These are phyloP conservation scores for Dermolepida albohirtum DNA, from an alignment of 2,888 invertebrate genomes.

Conservation along the genomic window DNA sequence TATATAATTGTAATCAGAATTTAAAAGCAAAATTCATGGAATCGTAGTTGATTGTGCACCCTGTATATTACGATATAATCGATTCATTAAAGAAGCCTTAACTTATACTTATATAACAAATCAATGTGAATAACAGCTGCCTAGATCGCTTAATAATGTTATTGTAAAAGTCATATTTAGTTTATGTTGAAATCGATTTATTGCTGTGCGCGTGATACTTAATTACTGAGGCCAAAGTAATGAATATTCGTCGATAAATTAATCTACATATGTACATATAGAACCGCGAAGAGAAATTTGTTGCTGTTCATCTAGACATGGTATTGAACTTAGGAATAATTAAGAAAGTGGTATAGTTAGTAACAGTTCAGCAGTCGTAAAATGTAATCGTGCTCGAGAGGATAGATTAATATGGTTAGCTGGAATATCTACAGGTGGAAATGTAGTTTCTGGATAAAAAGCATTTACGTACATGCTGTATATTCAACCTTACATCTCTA, in stretches of 20 bases:
- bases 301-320: constrained; percentile 6
- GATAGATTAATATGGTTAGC: constrained; percentile 37
- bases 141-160: background rate
- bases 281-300: constrained; percentile 31
- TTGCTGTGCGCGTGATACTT: constrained; percentile 11
- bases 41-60: too few species aligned
- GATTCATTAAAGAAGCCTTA: too few species aligned
- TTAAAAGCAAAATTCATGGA: too few species aligned
- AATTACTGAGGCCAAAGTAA: constrained; percentile 23
- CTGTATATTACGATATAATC: too few species aligned
- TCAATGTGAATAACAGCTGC: constrained; percentile 6
- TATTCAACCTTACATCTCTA: too few species aligned
- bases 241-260: constrained; percentile 38
- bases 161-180: constrained; percentile 2
- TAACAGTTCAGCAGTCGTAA: constrained; percentile 51
- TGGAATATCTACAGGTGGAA: background rate
- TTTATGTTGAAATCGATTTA: constrained; percentile 4
- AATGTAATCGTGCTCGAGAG: constrained; percentile 55
- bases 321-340: constrained; percentile 38
- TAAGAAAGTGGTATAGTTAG: constrained; percentile 40
- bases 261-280: background rate
- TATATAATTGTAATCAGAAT: too few species aligned
- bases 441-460: background rate
- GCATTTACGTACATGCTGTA: too few species aligned
- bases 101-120: background rate